phyloP scores from a whole-genome alignment of 2,113 vertebrate species.

The Columba livia region DNA sequence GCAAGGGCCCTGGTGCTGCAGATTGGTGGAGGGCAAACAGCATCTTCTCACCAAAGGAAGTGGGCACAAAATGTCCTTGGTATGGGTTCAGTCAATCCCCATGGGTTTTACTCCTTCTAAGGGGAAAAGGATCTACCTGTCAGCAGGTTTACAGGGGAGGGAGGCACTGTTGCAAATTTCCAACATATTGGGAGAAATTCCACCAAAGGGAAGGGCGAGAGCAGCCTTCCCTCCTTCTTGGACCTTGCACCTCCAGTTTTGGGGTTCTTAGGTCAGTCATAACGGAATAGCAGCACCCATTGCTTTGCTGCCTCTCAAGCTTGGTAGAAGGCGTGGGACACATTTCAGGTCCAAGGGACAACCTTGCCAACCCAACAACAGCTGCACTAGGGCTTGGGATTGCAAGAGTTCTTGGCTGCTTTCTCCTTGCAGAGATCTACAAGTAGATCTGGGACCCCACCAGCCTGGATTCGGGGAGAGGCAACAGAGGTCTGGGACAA shows the following conservation, averaged over 20 bases:
- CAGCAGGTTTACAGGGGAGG: background rate
- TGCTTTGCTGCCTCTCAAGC: background rate
- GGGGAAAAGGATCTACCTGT: background rate
- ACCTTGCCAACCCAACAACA: background rate
- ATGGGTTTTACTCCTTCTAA: background rate
- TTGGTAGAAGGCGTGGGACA: background rate
- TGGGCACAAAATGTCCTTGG: background rate
- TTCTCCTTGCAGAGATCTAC: background rate
- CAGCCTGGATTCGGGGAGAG: background rate
- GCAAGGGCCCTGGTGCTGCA: accelerated
- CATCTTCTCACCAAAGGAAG: background rate
- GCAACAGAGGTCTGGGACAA: background rate
- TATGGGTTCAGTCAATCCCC: background rate
- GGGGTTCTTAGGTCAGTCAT: accelerated
- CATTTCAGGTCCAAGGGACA: background rate
- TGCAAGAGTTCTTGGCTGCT: background rate
- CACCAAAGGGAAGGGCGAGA: background rate
- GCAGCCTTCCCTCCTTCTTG: background rate
- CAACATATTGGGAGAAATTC: background rate
- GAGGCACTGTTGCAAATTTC: background rate
- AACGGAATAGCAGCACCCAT: background rate
- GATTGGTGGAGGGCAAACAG: background rate
- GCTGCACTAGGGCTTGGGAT: background rate
- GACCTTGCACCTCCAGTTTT: background rate
- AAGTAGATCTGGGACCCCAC: background rate